Evolutionary conservation across 2,888 invertebrate genomes (phyloP).

Genomic region (Nomada flava): DNA sequence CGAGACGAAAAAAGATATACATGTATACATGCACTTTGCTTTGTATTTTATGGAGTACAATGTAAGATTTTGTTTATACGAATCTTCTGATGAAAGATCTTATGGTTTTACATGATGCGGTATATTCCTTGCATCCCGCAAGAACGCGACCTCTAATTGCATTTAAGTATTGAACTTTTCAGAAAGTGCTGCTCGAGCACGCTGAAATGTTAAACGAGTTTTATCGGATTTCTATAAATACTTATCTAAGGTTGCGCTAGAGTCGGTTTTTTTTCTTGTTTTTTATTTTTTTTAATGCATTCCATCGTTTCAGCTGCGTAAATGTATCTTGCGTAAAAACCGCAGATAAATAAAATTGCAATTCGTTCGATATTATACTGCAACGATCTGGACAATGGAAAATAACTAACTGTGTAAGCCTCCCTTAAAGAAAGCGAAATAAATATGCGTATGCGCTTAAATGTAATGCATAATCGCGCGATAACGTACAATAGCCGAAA

Average conservation of each 20-base stretch:
- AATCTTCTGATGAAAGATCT: neutral
- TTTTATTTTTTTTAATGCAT: neutral
- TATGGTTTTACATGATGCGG: neutral
- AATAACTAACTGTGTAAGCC: too few species aligned
- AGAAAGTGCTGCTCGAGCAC: neutral
- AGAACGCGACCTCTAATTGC: neutral
- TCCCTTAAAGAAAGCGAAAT: too few species aligned
- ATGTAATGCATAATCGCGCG: neutral
- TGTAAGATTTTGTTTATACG: too few species aligned
- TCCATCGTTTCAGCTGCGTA: neutral
- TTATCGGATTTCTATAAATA: neutral
- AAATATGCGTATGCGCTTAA: too few species aligned
- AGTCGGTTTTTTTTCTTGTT: neutral
- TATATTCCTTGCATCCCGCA: neutral
- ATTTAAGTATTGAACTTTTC: neutral
- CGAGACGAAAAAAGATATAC: too few species aligned
- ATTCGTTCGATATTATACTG: neutral
- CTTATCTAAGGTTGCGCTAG: neutral
- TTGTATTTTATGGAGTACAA: too few species aligned
- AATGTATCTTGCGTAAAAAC: constrained; percentile 3
- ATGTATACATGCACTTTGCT: too few species aligned
- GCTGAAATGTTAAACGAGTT: neutral
- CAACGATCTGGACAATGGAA: too few species aligned
- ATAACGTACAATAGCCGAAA: neutral
- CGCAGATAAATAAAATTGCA: neutral